A percentile compares a stretch with the other conserved stretches of the same genome.
Evolutionary conservation across 2,113 vertebrate species (phyloP).

Genomic region (Anhinga anhinga): DNA sequence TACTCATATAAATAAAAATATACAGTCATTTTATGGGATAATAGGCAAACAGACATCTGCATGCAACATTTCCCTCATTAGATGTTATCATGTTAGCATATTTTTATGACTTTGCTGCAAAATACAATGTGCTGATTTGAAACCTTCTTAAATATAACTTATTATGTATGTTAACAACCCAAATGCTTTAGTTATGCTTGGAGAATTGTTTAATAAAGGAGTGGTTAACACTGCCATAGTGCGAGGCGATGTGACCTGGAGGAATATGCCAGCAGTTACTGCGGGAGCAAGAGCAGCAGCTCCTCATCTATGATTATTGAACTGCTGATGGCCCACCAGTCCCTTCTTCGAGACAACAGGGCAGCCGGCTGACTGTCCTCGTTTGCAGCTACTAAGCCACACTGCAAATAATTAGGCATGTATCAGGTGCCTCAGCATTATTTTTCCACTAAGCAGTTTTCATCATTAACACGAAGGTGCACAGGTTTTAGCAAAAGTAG

Average conservation of each 20-base stretch:
- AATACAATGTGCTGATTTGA: slow-evolving; percentile 64
- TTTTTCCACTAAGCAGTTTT: neutral
- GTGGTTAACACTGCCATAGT: neutral
- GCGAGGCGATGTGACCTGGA: neutral
- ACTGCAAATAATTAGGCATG: neutral
- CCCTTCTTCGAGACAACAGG: neutral
- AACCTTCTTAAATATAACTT: slow-evolving; percentile 55
- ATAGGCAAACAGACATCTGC: slow-evolving; percentile 65
- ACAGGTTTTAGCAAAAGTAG: neutral
- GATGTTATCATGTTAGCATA: slow-evolving; percentile 58
- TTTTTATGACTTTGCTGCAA: slow-evolving; percentile 62
- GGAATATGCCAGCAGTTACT: neutral
- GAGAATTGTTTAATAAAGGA: slow-evolving; percentile 9
- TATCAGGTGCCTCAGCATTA: neutral
- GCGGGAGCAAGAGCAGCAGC: neutral
- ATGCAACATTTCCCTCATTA: slow-evolving; percentile 69
- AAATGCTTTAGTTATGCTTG: slow-evolving; percentile 38
- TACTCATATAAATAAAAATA: slow-evolving; percentile 68
- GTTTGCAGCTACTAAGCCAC: neutral
- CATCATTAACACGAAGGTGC: neutral
- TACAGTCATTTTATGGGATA: slow-evolving; percentile 63
- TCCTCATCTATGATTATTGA: neutral
- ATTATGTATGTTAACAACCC: slow-evolving; percentile 34
- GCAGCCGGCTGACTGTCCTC: neutral
- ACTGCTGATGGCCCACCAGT: no score